Evolutionary conservation across 2,888 invertebrate genomes (phyloP), one percentile per base, ranked within the genome.

Genomic region (Drosophila planitibia): DNA sequence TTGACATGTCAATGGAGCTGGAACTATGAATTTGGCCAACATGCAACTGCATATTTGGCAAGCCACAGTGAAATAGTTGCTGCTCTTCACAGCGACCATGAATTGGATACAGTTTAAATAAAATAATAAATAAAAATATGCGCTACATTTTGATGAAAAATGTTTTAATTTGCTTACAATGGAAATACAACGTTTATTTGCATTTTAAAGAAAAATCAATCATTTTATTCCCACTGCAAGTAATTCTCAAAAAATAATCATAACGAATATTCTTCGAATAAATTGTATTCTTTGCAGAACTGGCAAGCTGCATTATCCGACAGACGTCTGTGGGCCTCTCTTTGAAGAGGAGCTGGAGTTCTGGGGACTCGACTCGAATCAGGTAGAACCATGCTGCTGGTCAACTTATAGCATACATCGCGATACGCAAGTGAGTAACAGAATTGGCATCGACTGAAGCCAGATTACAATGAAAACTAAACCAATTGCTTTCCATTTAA

Each of bases 331-430:
- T 93, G 98, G 98, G 1, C 98, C 98, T 22, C 95, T 99, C 57
- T 99, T 99, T 92, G 98, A 99, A 91, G 98, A 98, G 93, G 98
- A 99, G 94, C 94, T 98, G 92, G 98, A 98, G 94, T 99, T 98
- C 94, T 98, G 98, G 98, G 98, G 98, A 74, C 95, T 99, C 93
- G 98, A 98, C 94, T 97, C 98, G 79, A 98, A 99, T 95, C 98
- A 99, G 95, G 98, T 99, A 92, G 98, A 99, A 93, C 98, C 98
- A 6, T 99, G 99, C 94, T 99, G 99, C 94, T 99, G 99, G 99
- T 99, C 98, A 94, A 99, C 99, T 32, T 99, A 99, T 84, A 96
- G 97, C 94, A 96, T 96, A 93, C 97, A 97, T 94, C 95, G 97
- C 91, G 97, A 97, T 91, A 97, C 97, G 80, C 95, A 96, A 96